Evolutionary conservation across 2,113 vertebrate genomes (phyloP).

Genomic region (Mesocricetus auratus): DNA sequence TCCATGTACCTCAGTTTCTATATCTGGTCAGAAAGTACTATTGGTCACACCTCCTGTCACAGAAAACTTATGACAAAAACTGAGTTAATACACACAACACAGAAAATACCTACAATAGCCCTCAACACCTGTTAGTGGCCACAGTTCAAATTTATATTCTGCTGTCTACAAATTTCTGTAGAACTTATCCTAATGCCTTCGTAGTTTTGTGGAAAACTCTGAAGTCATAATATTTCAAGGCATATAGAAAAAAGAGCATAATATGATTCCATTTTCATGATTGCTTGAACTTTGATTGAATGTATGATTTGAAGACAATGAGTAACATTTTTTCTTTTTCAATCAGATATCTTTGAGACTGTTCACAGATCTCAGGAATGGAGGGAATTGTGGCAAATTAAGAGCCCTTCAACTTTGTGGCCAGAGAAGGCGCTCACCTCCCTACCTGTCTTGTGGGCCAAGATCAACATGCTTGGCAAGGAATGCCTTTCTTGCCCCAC

Average conservation of each 20-base stretch:
- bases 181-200: conserved; percentile 6
- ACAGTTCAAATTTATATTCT: neutral
- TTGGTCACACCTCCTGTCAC: neutral
- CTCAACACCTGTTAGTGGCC: neutral
- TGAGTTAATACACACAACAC: neutral
- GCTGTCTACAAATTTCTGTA: conserved; percentile 4
- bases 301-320: conserved; percentile 28
- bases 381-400: conserved; percentile 48
- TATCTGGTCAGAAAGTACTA: neutral
- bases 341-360: conserved; percentile 27
- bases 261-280: neutral
- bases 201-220: conserved; percentile 14
- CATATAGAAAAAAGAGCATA: neutral
- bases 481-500: conserved; percentile 40
- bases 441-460: conserved; percentile 52
- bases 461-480: conserved; percentile 70
- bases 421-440: neutral
- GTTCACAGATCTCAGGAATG: conserved; percentile 17
- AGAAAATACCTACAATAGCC: neutral
- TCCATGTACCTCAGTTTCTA: neutral
- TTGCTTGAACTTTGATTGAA: conserved; percentile 47
- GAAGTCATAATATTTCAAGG: neutral
- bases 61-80: neutral
- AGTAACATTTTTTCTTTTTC: neutral
- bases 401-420: conserved; percentile 19